Evolutionary conservation across 2,888 invertebrate species (phyloP).

Genomic region (Erpobdella octoculata): DNA sequence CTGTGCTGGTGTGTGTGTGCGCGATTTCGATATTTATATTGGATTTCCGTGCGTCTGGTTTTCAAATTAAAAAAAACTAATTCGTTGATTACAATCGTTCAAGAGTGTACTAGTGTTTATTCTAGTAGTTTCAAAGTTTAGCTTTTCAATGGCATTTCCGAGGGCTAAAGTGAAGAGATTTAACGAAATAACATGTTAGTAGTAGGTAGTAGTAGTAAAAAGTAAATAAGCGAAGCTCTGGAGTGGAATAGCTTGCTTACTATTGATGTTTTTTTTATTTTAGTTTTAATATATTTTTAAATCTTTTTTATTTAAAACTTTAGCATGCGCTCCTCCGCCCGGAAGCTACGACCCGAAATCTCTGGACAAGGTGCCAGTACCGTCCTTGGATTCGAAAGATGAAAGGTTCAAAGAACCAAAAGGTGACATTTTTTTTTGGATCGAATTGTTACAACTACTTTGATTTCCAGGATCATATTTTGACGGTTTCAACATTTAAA

Average conservation of each 20-base stretch:
- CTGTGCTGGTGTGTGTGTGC: too few relatives aligned
- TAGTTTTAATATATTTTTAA: not conserved
- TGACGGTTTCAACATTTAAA: too few relatives aligned
- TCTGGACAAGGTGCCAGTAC: not conserved
- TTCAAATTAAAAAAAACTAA: too few relatives aligned
- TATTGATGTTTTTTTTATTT: not conserved
- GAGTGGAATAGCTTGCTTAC: not conserved
- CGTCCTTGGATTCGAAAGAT: constrained; percentile 21
- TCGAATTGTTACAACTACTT: not conserved
- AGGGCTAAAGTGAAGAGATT: constrained; percentile 30
- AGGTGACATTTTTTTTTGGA: constrained; percentile 4
- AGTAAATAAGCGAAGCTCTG: too few relatives aligned
- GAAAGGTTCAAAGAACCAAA: constrained; percentile 29
- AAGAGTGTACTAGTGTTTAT: too few relatives aligned
- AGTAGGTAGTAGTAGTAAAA: not conserved
- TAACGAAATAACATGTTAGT: constrained; percentile 31
- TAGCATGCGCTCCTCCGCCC: constrained; percentile 44
- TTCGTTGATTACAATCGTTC: too few relatives aligned
- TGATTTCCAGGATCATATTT: not conserved
- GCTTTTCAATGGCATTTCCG: constrained; percentile 33
- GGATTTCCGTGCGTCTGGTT: too few relatives aligned
- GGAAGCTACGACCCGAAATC: constrained; percentile 41
- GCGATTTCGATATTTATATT: too few relatives aligned
- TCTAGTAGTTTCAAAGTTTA: too few relatives aligned
- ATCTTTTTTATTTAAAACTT: constrained; percentile 18